Conservation (phyloP, 1,140 invertebrate genomes). For the Zaprionus inermis region DNA sequence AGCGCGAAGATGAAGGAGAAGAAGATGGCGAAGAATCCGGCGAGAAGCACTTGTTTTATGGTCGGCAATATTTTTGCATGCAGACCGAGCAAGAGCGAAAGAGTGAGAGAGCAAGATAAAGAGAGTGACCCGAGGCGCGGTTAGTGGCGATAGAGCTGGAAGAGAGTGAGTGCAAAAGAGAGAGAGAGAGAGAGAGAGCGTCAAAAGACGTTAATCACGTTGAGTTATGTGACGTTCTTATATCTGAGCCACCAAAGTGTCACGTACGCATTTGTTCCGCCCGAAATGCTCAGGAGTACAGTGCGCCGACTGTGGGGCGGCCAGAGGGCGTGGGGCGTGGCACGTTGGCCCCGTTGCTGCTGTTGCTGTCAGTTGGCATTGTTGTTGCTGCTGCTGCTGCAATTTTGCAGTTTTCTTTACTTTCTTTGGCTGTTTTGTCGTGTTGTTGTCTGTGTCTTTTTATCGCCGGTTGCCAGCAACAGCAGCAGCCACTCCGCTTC, state of each 20-base stretch:
- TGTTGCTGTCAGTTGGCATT: conserved; percentile 57
- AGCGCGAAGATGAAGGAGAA: background rate
- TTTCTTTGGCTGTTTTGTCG: conserved; percentile 56
- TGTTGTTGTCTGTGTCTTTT: conserved; percentile 52
- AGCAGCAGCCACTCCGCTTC: conserved; percentile 23
- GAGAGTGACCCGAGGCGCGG: background rate
- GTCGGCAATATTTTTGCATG: conserved; percentile 73
- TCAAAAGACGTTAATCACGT: conserved; percentile 80
- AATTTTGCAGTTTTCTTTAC: conserved; percentile 71
- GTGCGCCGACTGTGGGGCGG: background rate
- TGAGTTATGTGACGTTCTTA: conserved; percentile 81
- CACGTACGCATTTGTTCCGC: conserved; percentile 79
- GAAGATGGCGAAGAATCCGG: conserved; percentile 25
- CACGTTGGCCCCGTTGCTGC: conserved; percentile 34
- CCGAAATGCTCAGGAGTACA: conserved; percentile 44
- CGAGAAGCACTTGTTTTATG: conserved; percentile 71
- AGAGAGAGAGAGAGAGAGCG: conserved; percentile 28
- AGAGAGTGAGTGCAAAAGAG: background rate
- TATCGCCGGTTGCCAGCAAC: conserved; percentile 56
- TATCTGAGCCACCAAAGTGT: conserved; percentile 81
- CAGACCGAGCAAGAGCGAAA: conserved; percentile 13
- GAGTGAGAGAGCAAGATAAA: background rate
- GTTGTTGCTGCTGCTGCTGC: conserved; percentile 56
- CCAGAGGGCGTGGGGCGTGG: conserved; percentile 12
- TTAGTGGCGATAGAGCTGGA: background rate